Percentiles rank a stretch among this genome's conserved stretches.
Evolutionary conservation across 2,888 invertebrate species (phyloP).

Genomic region (Electrophaes corylata): DNA sequence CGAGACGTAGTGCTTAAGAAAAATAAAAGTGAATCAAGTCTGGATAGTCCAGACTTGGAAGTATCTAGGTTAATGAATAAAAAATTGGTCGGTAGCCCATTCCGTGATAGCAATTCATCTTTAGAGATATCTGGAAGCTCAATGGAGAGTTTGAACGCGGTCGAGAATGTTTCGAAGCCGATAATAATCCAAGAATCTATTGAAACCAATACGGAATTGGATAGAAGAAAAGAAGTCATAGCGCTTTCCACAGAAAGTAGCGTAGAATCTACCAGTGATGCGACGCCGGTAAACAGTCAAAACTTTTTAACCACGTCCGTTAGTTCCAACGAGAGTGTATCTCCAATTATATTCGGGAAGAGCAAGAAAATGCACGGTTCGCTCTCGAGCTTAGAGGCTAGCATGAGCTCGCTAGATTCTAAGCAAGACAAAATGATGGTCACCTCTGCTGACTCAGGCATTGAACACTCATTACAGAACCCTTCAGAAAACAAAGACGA

Average conservation of each 20-base stretch:
- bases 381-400: constrained; percentile 77
- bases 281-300: constrained; percentile 65
- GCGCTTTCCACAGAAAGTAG: constrained; percentile 71
- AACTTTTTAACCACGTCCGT: constrained; percentile 71
- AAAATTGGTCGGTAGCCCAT: constrained; percentile 63
- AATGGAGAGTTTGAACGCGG: constrained; percentile 74
- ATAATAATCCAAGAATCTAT: constrained; percentile 53
- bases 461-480: constrained; percentile 75
- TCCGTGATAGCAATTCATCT: constrained; percentile 76
- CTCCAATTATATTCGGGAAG: constrained; percentile 74
- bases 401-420: constrained; percentile 79
- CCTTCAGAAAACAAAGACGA: constrained; percentile 71
- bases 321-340: constrained; percentile 79
- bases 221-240: constrained; percentile 60
- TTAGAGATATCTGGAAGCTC: constrained; percentile 80
- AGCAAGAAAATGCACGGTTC: constrained; percentile 75
- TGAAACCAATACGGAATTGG: constrained; percentile 57
- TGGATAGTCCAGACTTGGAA: constrained; percentile 81
- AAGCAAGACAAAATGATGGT: constrained; percentile 72
- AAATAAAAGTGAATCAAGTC: constrained; percentile 79
- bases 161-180: constrained; percentile 50
- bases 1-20: constrained; percentile 77
- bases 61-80: constrained; percentile 79
- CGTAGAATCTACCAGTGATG: constrained; percentile 73
- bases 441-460: constrained; percentile 78